Evolutionary conservation across 23 tunicate species (phyloP).

Genomic region (Clavelina lepadiformis): DNA sequence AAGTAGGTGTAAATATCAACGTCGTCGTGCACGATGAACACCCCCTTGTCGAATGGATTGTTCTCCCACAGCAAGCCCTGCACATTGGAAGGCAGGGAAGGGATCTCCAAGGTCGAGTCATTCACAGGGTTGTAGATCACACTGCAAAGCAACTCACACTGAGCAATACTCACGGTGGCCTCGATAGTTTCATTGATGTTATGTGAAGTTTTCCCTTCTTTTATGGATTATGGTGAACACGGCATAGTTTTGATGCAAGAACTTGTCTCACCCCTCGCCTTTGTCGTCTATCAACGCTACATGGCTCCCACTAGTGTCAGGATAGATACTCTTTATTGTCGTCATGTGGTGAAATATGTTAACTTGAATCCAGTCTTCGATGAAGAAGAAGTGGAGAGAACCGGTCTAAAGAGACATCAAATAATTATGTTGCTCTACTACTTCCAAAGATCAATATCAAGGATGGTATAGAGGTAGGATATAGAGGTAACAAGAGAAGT

Average conservation of each 20-base stretch:
- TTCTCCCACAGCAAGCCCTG: constrained; percentile 73
- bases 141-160: constrained; percentile 20
- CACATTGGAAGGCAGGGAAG: constrained; percentile 39
- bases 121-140: constrained; percentile 83
- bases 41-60: constrained; percentile 70
- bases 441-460: too few relatives aligned
- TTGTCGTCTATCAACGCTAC: constrained; percentile 77
- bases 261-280: constrained; percentile 59
- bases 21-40: constrained; percentile 73
- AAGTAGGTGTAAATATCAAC: constrained; percentile 57
- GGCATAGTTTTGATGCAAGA: background rate
- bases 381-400: constrained; percentile 56
- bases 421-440: too few relatives aligned
- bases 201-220: too few relatives aligned
- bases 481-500: background rate
- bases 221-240: too few relatives aligned
- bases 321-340: constrained; percentile 49
- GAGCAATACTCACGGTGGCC: too few relatives aligned
- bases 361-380: constrained; percentile 86
- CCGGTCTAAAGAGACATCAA: too few relatives aligned
- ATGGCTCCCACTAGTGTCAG: constrained; percentile 63
- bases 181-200: too few relatives aligned
- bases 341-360: constrained; percentile 54
- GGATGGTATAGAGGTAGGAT: background rate
- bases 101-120: constrained; percentile 55